A percentile compares a stretch with the other conserved stretches of the same genome.
phyloP scores from a whole-genome alignment of 2,888 invertebrate genomes.

The Teleiodes luculella region DNA sequence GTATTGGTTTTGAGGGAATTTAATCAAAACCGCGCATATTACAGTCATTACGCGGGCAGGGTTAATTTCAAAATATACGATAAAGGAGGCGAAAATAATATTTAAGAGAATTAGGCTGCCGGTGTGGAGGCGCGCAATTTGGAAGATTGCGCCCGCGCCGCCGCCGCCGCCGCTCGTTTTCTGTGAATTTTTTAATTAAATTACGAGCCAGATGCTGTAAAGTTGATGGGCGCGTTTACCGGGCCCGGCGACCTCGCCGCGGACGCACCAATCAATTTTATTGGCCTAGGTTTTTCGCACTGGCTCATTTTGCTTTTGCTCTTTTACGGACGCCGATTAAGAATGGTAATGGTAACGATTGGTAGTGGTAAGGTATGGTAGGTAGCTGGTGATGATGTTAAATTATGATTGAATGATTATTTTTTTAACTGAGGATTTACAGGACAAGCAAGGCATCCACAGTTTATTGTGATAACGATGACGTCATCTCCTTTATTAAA shows the following conservation, averaged over 20 bases:
- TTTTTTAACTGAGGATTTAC: background rate
- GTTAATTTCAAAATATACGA: constrained; percentile 75
- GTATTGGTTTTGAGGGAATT: constrained; percentile 73
- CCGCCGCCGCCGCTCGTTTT: constrained; percentile 57
- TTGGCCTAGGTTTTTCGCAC: constrained; percentile 26
- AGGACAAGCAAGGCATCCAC: background rate
- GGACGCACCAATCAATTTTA: constrained; percentile 31
- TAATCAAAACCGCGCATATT: constrained; percentile 68
- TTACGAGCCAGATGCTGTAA: constrained; percentile 68
- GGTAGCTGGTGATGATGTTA: background rate
- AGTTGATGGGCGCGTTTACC: constrained; percentile 53
- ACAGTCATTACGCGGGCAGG: constrained; percentile 62
- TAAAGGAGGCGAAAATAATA: constrained; percentile 70
- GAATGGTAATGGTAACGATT: background rate
- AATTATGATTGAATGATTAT: constrained; percentile 1
- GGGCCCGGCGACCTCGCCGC: constrained; percentile 32
- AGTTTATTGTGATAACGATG: background rate
- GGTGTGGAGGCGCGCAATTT: constrained; percentile 64
- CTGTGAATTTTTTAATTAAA: constrained; percentile 79
- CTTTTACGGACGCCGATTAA: constrained; percentile 6
- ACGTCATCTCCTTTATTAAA: background rate
- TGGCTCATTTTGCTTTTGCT: constrained; percentile 14
- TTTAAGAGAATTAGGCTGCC: constrained; percentile 74
- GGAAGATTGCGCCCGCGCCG: constrained; percentile 61
- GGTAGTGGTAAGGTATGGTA: too few species aligned